Base-by-base conservation (phyloP, 2,113 vertebrate species). In the Numenius arquata region DNA sequence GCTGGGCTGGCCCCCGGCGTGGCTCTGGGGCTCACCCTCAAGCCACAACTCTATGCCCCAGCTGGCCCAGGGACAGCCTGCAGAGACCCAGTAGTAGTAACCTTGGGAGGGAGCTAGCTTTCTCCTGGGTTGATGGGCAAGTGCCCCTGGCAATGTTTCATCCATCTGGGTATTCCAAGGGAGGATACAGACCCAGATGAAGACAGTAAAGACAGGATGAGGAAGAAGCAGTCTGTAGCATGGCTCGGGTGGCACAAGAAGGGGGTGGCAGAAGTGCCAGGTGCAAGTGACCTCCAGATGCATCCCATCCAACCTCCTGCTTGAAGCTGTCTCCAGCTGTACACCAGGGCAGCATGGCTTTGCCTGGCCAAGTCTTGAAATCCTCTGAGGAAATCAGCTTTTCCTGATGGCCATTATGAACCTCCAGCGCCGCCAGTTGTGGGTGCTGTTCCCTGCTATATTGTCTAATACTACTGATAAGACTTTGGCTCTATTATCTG, bases 71-170 rank as follows among this genome's bases (percentile, higher is more conserved):
- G 16, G 38, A 70, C 50, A 89, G 38, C 38, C 55, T 84, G 87
- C 36, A 83, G 58, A 85, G 43, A 20, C 22, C 3, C 53, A 56
- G 56, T 0, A 65, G 58, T 0, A 0, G 65, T 20, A 45, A 32
- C 17, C 50, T 87, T 73, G 55, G 55, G 43, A 55, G 20, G 15
- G 68, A 89, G 38, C 6, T 76, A 74, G 55, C 25, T 30, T 71
- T 81, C 56, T 95, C 15, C 61, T 32, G 9, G 19, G 36, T 11
- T 40, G 47, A 56, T n/a, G 52, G 43, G 5, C 9, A 50, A 59
- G 18, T 18, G 34, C 11, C 34, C 27, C 47, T 75, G 43, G 21
- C 52, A 61, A 27, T 20, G 17, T n/a, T 78, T 72, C 48, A 68
- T 62, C 27, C 34, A 36, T 32, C 18, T 81, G 32, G 65, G n/a